Evolutionary conservation across 1,140 invertebrate genomes (phyloP), one percentile per base, ranked within the genome.

Genomic region (Drosophila baimaii): DNA sequence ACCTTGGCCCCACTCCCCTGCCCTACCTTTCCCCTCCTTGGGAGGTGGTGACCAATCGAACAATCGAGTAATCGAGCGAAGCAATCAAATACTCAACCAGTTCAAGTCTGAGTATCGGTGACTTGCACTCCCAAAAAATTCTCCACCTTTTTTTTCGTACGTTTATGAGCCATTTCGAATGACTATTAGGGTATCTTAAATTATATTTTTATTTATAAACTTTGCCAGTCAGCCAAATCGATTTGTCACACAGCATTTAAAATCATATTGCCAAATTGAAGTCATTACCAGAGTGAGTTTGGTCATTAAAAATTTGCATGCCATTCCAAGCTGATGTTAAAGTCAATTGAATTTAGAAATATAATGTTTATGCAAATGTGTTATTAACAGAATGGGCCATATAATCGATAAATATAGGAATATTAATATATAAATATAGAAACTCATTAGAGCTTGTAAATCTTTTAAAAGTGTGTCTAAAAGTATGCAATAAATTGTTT

Each of bases 181-280:
- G 31, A 43, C 37, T 69, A 27, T 49, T 49, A 33, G 23, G n/a
- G 29, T 4, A 33, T 44, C 68, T 29, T 70, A 70, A 69, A 71
- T 56, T 71, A 71, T 69, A 17, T 37, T 47, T 21, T 46, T 55
- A 71, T 71, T 71, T 47, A 69, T 69, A 56, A 71, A 71, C 64
- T 37, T 46, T 41, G n/a, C 15, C 15, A 25, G 62, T 47, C 31
- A 66, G 35, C 12, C 15, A 31, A 47, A 71, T 69, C 64, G 68
- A 71, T 71, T 56, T 56, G 65, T 66, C 65, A 44, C 46, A 52
- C 35, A 10, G 43, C 15, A 66, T 27, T 69, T 21, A 31, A 44
- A 44, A 21, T 17, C 66, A 37, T 31, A 69, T 46, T 31, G 64
- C 33, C 37, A 56, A 69, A 57, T 47, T 47, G 5, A 23, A 69